Evolutionary conservation across 2,888 invertebrate species (phyloP).

Genomic region (Ptilodon capucinus): DNA sequence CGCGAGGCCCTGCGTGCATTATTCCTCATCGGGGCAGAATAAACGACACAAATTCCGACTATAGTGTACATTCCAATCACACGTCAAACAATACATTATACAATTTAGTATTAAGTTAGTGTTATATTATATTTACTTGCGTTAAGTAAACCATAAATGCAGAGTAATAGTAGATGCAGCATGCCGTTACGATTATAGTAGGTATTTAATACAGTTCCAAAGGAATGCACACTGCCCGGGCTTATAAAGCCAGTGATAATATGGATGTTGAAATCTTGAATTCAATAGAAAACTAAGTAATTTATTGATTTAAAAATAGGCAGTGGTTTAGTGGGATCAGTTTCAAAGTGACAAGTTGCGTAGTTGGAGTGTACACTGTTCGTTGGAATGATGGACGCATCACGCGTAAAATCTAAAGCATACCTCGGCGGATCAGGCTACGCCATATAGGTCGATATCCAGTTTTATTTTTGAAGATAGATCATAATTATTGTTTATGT

Average conservation of each 20-base stretch:
- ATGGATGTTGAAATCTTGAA: conserved; percentile 13
- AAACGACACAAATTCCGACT: conserved; percentile 17
- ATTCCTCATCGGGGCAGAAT: too few species aligned
- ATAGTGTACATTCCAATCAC: conserved; percentile 54
- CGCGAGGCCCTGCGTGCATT: conserved; percentile 9
- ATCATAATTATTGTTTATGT: conserved; percentile 34
- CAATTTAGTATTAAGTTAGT: conserved; percentile 15
- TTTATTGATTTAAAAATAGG: conserved; percentile 5
- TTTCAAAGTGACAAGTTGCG: conserved; percentile 10
- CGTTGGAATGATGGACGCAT: conserved; percentile 19
- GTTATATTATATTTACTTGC: conserved; percentile 21
- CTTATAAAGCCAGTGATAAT: conserved; percentile 54
- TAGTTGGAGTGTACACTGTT: conserved; percentile 55
- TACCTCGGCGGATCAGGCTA: conserved; percentile 42
- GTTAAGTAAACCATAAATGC: conserved; percentile 7
- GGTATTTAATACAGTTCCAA: conserved; percentile 25
- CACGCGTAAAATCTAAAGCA: conserved; percentile 29
- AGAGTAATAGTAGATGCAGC: conserved; percentile 6
- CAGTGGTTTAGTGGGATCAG: conserved; percentile 17
- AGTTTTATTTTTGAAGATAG: conserved; percentile 28
- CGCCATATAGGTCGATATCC: too few species aligned
- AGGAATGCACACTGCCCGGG: conserved; percentile 50
- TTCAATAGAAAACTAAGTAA: conserved; percentile 8
- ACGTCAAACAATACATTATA: conserved; percentile 13
- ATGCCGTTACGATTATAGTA: conserved; percentile 3